Evolutionary conservation across 2,888 invertebrate species (phyloP).

Genomic region (Spicauda simplicius): DNA sequence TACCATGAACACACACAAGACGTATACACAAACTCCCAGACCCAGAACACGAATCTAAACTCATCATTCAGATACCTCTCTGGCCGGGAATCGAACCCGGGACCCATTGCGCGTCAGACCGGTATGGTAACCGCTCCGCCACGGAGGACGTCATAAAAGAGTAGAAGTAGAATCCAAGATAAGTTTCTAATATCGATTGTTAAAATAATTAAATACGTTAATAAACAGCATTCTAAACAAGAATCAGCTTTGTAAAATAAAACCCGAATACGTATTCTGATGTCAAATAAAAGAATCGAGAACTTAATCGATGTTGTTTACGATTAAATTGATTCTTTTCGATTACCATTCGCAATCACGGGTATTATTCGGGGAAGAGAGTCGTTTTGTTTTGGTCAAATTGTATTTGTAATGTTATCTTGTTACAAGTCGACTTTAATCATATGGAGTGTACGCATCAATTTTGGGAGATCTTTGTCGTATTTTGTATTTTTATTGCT

Average conservation of each 20-base stretch:
- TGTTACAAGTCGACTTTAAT: conserved; percentile 9
- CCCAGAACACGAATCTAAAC: too few relatives aligned
- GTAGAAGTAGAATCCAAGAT: too few relatives aligned
- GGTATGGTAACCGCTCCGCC: too few relatives aligned
- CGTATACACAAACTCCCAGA: too few relatives aligned
- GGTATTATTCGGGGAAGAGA: conserved; percentile 2
- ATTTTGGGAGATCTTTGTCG: background rate
- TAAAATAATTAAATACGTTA: background rate
- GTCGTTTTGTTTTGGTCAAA: conserved; percentile 12
- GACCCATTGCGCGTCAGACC: too few relatives aligned
- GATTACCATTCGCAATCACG: conserved; percentile 3
- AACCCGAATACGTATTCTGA: background rate
- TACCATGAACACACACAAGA: too few relatives aligned
- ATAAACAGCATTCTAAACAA: background rate
- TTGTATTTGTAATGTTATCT: conserved; percentile 21
- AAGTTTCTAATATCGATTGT: too few relatives aligned
- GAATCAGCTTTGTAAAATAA: background rate
- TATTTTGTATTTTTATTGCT: background rate
- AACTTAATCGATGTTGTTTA: conserved; percentile 19
- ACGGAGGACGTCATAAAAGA: too few relatives aligned
- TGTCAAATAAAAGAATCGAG: conserved; percentile 9
- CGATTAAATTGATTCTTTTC: conserved; percentile 14
- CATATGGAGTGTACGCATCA: conserved; percentile 2
- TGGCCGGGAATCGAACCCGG: too few relatives aligned
- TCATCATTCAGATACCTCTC: too few relatives aligned